Conservation (phyloP, 1,140 invertebrate genomes). For the Lycorma delicatula region DNA sequence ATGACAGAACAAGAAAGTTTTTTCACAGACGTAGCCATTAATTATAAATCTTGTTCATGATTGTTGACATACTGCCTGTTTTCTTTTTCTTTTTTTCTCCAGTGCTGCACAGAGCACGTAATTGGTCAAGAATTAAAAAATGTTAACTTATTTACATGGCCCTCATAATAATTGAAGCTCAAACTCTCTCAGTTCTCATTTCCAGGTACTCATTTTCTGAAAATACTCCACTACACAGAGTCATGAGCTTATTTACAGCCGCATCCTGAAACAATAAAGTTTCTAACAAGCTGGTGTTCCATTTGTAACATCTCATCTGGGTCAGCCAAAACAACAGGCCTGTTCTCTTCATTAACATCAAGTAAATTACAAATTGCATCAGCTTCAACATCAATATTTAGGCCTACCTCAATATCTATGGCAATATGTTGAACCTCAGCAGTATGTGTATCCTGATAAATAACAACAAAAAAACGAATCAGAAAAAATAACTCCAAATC, state of each 20-base stretch:
- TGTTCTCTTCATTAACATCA: background rate
- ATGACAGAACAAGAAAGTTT: conserved; percentile 5
- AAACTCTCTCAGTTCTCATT: background rate
- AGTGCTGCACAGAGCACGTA: background rate
- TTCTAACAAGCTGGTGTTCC: background rate
- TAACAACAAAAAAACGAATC: no score
- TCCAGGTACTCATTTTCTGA: background rate
- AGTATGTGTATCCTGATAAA: background rate
- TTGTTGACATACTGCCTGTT: background rate
- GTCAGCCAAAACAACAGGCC: background rate
- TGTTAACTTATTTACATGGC: background rate
- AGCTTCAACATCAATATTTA: background rate
- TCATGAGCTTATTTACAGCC: background rate
- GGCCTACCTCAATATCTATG: background rate
- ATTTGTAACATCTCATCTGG: background rate
- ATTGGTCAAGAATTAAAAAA: background rate
- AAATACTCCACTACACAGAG: background rate
- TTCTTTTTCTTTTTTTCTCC: background rate
- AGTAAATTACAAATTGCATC: background rate
- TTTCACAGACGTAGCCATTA: conserved; percentile 11
- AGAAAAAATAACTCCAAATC: no score
- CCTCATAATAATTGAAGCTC: background rate
- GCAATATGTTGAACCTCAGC: background rate
- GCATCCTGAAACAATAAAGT: background rate
- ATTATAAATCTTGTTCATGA: background rate